Percentiles rank a stretch among this genome's conserved stretches.
Evolutionary conservation across 2,888 invertebrate species (phyloP).

Genomic region (Chrysolina americana): DNA sequence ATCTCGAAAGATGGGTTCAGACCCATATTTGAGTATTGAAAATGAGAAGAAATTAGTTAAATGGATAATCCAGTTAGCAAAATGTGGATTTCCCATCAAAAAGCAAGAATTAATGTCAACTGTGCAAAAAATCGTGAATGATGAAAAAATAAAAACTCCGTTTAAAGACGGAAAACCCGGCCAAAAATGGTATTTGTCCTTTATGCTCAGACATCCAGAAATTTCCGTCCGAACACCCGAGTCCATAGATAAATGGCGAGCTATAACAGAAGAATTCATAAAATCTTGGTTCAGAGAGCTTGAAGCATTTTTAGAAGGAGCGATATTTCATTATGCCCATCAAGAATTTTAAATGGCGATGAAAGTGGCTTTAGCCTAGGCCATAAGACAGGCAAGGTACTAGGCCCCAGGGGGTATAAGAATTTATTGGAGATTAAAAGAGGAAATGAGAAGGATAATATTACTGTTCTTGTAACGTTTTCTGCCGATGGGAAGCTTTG

Average conservation of each 20-base stretch:
- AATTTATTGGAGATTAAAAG: constrained; percentile 53
- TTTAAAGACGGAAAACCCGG: constrained; percentile 29
- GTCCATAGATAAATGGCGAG: constrained; percentile 54
- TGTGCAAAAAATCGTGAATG: constrained; percentile 53
- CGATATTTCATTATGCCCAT: background rate
- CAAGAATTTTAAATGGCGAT: constrained; percentile 17
- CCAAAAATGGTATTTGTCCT: constrained; percentile 30
- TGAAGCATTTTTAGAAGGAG: background rate
- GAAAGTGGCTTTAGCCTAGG: constrained; percentile 18
- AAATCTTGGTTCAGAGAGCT: constrained; percentile 11
- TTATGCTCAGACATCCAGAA: constrained; percentile 45
- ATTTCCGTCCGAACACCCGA: too few relatives aligned
- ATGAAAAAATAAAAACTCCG: too few relatives aligned
- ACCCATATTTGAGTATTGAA: constrained; percentile 38
- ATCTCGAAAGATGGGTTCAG: constrained; percentile 36
- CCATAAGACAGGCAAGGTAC: constrained; percentile 30
- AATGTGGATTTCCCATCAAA: constrained; percentile 58
- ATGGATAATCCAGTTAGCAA: constrained; percentile 56
- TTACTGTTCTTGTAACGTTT: constrained; percentile 50
- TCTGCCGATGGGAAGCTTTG: constrained; percentile 32
- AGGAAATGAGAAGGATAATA: constrained; percentile 56
- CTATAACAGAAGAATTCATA: constrained; percentile 50
- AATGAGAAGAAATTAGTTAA: constrained; percentile 44
- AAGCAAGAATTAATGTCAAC: constrained; percentile 56
- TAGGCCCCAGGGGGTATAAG: constrained; percentile 45